Percentiles rank a stretch among this genome's conserved stretches.
phyloP scores from a whole-genome alignment of 53 echinoderm and acorn worm genomes.

The Zoroaster sp. region DNA sequence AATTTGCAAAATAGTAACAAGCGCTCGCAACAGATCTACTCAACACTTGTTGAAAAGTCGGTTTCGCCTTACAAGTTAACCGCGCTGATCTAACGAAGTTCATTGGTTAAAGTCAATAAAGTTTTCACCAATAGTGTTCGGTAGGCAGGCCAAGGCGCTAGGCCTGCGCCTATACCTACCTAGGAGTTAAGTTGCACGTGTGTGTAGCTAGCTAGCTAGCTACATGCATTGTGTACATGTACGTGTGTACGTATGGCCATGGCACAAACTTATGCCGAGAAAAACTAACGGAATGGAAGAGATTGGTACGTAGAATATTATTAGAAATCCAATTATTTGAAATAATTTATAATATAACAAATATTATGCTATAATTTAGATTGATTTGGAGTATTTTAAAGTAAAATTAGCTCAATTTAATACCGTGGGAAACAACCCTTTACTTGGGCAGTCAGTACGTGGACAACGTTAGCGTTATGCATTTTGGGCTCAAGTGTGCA shows the following conservation, averaged over 20 bases:
- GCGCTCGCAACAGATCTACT: no score
- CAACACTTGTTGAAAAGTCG: no score
- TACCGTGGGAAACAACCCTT: conserved; percentile 30
- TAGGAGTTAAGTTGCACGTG: neutral
- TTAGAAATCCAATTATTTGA: neutral
- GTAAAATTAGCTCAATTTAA: neutral
- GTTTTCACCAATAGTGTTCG: neutral
- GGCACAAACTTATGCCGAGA: neutral
- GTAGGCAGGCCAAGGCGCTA: neutral
- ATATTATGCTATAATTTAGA: neutral
- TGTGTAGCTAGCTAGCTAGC: no score
- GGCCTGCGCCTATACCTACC: neutral
- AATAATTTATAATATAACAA: neutral
- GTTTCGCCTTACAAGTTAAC: neutral
- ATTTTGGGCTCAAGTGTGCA: no score
- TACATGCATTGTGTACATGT: neutral
- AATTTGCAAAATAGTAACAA: no score
- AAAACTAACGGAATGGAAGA: neutral
- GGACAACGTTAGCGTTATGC: no score
- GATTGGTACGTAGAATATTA: neutral
- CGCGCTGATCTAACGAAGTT: neutral
- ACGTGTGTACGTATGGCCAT: no score
- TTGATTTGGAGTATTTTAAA: neutral
- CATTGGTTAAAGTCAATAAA: neutral
- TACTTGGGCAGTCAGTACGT: no score